Evolutionary conservation across 2,888 invertebrate genomes (phyloP), one percentile per base, ranked within the genome.

Genomic region (Tridacna gigas): DNA sequence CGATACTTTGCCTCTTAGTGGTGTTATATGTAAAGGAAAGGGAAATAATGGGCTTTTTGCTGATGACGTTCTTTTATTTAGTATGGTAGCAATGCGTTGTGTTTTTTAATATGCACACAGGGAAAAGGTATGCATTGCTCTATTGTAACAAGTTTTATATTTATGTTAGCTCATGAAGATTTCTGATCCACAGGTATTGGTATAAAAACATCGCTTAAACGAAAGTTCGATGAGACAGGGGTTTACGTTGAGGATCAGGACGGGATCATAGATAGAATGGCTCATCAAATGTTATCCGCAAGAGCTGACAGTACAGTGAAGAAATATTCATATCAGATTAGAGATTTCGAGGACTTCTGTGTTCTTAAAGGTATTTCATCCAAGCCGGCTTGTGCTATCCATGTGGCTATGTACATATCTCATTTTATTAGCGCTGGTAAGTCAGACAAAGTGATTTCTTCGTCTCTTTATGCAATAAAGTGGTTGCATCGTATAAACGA

Each of bases 131-230:
- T n/a, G n/a, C n/a, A n/a, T n/a, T n/a, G n/a, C n/a, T n/a, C n/a
- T n/a, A n/a, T n/a, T n/a, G n/a, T n/a, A n/a, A n/a, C n/a, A n/a
- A n/a, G n/a, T n/a, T n/a, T n/a, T n/a, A n/a, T n/a, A n/a, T n/a
- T n/a, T n/a, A n/a, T n/a, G n/a, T n/a, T n/a, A n/a, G n/a, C n/a
- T n/a, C n/a, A n/a, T n/a, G n/a, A n/a, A n/a, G n/a, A n/a, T n/a
- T n/a, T n/a, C n/a, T n/a, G n/a, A n/a, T 61, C 22, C 11, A 9
- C 74, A 75, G 74, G 74, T 63, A 28, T 61, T 75, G 74, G 74
- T 75, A 22, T 75, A 28, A 61, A 75, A 18, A 9, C 22, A n/a
- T 37, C 61, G 2, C 28, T 75, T 26, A 47, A 75, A 22, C 26
- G 51, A 5, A 28, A n/a, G 11, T 75, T 28, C 7, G 51, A 25